A percentile compares a stretch with the other conserved stretches of the same genome.
Conservation (phyloP, 2,113 vertebrate genomes). For the Raphicerus campestris region DNA sequence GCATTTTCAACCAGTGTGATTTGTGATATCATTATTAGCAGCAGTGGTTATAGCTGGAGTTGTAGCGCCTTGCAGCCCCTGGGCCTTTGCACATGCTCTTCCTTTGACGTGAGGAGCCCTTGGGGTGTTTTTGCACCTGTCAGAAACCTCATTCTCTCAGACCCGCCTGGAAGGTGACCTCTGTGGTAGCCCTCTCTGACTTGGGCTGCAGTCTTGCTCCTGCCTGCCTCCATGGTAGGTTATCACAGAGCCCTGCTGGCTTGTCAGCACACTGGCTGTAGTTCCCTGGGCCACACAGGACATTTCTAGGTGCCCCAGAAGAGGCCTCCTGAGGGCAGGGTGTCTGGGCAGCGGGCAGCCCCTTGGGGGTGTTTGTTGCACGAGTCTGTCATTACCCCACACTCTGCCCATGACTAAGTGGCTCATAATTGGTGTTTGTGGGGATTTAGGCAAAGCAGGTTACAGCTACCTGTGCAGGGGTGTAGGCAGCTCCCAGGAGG, state of each 20-base stretch:
- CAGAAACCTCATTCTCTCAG: background rate
- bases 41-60: background rate
- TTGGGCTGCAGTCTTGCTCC: background rate
- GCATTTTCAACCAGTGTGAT: no score
- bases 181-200: background rate
- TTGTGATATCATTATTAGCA: background rate
- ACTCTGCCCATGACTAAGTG: background rate
- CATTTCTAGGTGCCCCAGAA: background rate
- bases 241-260: fast-evolving
- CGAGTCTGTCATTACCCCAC: background rate
- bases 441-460: background rate
- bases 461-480: background rate
- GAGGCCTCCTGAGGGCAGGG: background rate
- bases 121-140: background rate
- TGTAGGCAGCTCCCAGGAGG: background rate
- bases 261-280: background rate
- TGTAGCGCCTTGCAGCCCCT: background rate
- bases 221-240: background rate
- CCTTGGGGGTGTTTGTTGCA: background rate
- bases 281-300: background rate
- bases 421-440: background rate
- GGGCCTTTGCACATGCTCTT: background rate
- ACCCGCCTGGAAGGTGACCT: background rate
- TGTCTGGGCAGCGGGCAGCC: background rate
- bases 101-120: background rate